These are phyloP conservation scores for Epirrita christyi DNA, from an alignment of 2,888 invertebrate species.

Conservation along the genomic window DNA sequence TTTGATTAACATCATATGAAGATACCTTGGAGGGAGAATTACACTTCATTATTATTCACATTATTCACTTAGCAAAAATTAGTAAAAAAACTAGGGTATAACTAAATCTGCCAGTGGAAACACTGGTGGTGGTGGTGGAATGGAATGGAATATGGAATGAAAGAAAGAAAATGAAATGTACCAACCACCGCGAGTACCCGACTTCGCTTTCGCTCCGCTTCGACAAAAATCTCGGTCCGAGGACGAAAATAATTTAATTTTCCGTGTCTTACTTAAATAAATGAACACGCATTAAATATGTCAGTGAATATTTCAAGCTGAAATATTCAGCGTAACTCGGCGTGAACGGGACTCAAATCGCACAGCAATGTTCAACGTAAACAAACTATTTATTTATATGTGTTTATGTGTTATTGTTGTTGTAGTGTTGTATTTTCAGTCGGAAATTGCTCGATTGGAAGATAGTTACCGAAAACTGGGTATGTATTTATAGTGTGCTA, in stretches of 20 bases:
- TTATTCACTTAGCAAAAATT: no score
- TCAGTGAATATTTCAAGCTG: constrained; percentile 62
- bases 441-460: constrained; percentile 75
- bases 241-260: constrained; percentile 48
- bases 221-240: no score
- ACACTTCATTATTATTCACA: no score
- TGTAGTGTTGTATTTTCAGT: constrained; percentile 77
- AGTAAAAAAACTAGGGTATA: no score
- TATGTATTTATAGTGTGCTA: constrained; percentile 41
- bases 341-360: constrained; percentile 41
- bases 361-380: constrained; percentile 75
- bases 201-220: no score
- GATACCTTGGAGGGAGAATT: no score
- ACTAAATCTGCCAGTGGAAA: no score
- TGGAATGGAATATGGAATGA: no score
- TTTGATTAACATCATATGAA: no score
- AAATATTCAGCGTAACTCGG: constrained; percentile 57
- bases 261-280: constrained; percentile 66
- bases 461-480: constrained; percentile 72
- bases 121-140: no score
- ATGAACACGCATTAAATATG: constrained; percentile 64
- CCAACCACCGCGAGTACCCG: no score
- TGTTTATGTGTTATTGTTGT: constrained; percentile 75
- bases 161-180: no score
- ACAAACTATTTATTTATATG: constrained; percentile 76